phyloP scores from a whole-genome alignment of 2,113 vertebrate species.

The Oryzias melastigma region DNA sequence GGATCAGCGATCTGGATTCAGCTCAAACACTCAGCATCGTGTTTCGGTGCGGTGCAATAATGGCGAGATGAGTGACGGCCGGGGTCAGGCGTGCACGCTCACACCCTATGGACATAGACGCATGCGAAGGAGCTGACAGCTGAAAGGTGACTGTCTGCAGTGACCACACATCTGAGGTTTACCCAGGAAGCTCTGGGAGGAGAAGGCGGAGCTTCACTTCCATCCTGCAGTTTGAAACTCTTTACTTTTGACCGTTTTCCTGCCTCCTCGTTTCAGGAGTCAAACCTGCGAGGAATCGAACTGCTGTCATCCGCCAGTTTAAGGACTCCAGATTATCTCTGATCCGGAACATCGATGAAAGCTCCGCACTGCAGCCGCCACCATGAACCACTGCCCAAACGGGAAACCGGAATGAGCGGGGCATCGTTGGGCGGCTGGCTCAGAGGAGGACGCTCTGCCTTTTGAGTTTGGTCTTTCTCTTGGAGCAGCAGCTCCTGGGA shows the following conservation, averaged over 20 bases:
- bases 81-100: constrained; percentile 21
- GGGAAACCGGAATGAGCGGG: constrained; percentile 76
- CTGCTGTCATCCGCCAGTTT: constrained; percentile 74
- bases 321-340: constrained; percentile 70
- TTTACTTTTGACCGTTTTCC: constrained; percentile 33
- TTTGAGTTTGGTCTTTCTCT: too few relatives aligned
- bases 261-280: constrained; percentile 22
- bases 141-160: constrained; percentile 43
- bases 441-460: constrained; percentile 36
- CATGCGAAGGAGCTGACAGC: constrained; percentile 61
- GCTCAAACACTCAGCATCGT: constrained; percentile 44
- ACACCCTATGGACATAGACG: constrained; percentile 56
- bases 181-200: constrained; percentile 50
- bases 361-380: too few relatives aligned
- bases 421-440: constrained; percentile 62
- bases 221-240: constrained; percentile 22
- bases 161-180: constrained; percentile 40
- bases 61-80: constrained; percentile 53
- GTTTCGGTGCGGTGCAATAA: constrained; percentile 55
- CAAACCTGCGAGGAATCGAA: constrained; percentile 6
- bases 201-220: constrained; percentile 22
- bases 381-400: constrained; percentile 74
- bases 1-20: background rate
- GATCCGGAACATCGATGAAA: constrained; percentile 63
- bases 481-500: too few relatives aligned